phyloP scores from a whole-genome alignment of 1,140 invertebrate genomes.

The Leptinotarsa defecta region DNA sequence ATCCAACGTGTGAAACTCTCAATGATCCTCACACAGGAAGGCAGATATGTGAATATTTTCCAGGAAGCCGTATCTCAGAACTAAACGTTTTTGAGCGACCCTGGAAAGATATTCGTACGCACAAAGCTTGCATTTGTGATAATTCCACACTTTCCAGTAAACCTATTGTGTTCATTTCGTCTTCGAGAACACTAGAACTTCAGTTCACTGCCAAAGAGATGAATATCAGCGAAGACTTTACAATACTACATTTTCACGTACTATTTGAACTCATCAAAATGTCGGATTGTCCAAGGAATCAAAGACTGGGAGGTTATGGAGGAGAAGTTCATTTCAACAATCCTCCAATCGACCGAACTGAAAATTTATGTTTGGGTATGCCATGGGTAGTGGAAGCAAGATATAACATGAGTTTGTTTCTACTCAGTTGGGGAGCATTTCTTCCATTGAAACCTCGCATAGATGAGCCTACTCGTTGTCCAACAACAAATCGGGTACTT shows the following conservation, averaged over 20 bases:
- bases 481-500: constrained; percentile 65
- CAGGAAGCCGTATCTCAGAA: constrained; percentile 62
- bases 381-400: constrained; percentile 77
- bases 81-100: constrained; percentile 68
- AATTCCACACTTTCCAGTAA: constrained; percentile 63
- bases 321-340: constrained; percentile 65
- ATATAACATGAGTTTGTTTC: constrained; percentile 73
- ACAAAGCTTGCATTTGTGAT: constrained; percentile 72
- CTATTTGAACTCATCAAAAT: constrained; percentile 69
- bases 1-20: constrained; percentile 68
- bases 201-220: constrained; percentile 67
- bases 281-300: constrained; percentile 67
- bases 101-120: constrained; percentile 67
- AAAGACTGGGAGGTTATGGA: constrained; percentile 67
- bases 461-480: constrained; percentile 64
- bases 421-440: constrained; percentile 75
- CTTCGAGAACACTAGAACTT: constrained; percentile 66
- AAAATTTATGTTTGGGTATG: constrained; percentile 72
- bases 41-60: constrained; percentile 61
- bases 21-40: constrained; percentile 69
- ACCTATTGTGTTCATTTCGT: constrained; percentile 67
- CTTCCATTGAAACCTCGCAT: constrained; percentile 58
- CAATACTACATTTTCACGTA: constrained; percentile 70
- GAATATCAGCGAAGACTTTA: constrained; percentile 72
- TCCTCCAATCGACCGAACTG: constrained; percentile 65